A percentile compares a stretch with the other conserved stretches of the same genome.
These are phyloP conservation scores for Kryptolebias marmoratus DNA, from an alignment of 2,113 vertebrate species.

Conservation along the genomic window DNA sequence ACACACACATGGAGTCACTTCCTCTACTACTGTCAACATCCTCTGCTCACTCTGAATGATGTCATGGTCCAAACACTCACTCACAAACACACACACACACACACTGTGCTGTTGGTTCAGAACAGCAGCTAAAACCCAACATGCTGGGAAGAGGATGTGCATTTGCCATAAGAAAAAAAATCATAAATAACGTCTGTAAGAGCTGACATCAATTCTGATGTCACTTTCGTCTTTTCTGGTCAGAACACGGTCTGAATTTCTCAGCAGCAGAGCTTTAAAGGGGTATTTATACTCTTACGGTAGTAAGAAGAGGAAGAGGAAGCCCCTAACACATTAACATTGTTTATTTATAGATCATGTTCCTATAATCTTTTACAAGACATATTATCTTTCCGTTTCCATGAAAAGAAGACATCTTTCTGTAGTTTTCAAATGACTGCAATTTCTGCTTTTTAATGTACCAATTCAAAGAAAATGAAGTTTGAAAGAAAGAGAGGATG, in stretches of 20 bases:
- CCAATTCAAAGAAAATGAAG: constrained; percentile 37
- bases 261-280: no score
- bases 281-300: neutral
- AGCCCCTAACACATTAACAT: neutral
- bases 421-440: neutral
- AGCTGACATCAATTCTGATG: no score
- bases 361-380: constrained; percentile 25
- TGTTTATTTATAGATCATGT: constrained; percentile 38
- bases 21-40: constrained; percentile 64
- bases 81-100: no score
- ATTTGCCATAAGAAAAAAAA: neutral
- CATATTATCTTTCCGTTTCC: neutral
- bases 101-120: no score
- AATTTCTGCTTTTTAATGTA: constrained; percentile 7
- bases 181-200: no score
- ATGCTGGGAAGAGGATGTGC: no score
- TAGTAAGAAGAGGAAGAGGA: constrained; percentile 10
- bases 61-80: constrained; percentile 41
- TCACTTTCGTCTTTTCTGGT: no score
- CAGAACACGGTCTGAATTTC: no score
- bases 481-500: neutral
- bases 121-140: no score
- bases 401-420: neutral
- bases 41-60: constrained; percentile 52
- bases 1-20: constrained; percentile 25